Percentiles rank a stretch among this genome's conserved stretches.
These are phyloP conservation scores for Daboia siamensis DNA, from an alignment of 2,113 vertebrate species.

Conservation along the genomic window DNA sequence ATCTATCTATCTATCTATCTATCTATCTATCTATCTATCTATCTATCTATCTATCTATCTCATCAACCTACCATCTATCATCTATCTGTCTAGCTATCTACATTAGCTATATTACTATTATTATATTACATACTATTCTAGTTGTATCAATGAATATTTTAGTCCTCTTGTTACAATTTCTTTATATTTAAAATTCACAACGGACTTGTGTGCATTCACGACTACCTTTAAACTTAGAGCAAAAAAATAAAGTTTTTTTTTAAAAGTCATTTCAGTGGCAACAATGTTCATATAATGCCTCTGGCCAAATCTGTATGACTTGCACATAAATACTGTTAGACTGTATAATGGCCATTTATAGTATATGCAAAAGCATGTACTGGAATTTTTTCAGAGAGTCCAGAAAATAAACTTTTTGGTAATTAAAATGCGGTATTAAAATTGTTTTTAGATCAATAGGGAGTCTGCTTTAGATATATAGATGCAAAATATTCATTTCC, in stretches of 20 bases:
- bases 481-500: conserved; percentile 46
- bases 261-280: background rate
- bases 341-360: conserved; percentile 60
- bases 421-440: conserved; percentile 60
- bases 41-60: no score
- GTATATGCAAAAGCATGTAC: conserved; percentile 62
- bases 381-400: conserved; percentile 59
- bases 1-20: no score
- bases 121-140: background rate
- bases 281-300: conserved; percentile 40
- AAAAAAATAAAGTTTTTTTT: background rate
- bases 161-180: background rate
- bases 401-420: conserved; percentile 65
- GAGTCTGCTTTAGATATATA: conserved; percentile 14
- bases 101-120: background rate
- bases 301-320: conserved; percentile 55
- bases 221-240: conserved; percentile 16
- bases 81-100: background rate
- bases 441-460: conserved; percentile 61
- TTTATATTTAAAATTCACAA: background rate
- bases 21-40: no score
- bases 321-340: conserved; percentile 43
- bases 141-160: background rate
- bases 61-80: no score
- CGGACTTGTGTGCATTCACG: background rate